Base-by-base conservation (phyloP, 2,113 vertebrate species). In the Elephantulus edwardii region DNA sequence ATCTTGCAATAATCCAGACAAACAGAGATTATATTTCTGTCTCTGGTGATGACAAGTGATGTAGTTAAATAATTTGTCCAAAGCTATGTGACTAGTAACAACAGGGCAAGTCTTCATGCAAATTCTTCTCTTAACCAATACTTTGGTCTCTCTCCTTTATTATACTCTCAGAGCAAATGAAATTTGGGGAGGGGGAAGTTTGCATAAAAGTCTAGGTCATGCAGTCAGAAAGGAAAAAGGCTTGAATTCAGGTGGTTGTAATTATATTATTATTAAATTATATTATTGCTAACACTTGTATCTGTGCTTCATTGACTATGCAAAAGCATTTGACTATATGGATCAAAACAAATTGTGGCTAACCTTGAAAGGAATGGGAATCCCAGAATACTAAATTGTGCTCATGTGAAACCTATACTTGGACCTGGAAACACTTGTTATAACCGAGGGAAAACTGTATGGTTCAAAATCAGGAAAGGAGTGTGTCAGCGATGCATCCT, bases 1-100 rank as follows among this genome's bases (percentile, higher is more conserved):
- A 86, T 81, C 60, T 89, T 72, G 35, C 86, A 80, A 54, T 88
- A 78, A 72, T 6, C 60, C 74, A 75, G 14, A 54, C 70, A 91
- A 46, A 33, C 40, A 89, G 9, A 72, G 50, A 68, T 62, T 46
- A 8, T 16, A 60, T 60, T 91, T 91, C 56, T 88, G 30, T 88
- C 79, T 94, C 64, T 38, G 19, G 17, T 68, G 66, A 11, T 22
- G 66, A 68, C 3, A 77, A 22, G 28, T 52, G 52, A 72, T 71
- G 46, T 85, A 38, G 58, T 90, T 68, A 91, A 88, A 62, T 56
- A 56, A 64, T 76, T 60, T 84, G 66, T n/a, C 40, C 19, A 68
- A 79, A 71, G 44, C 64, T 75, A 19, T 24, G 44, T 38, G 26
- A 19, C 46, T 66, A 26, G 28, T 60, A 79, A 71, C 30, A 62